phyloP scores from a whole-genome alignment of 2,113 vertebrate species.

The Cervus canadensis region DNA sequence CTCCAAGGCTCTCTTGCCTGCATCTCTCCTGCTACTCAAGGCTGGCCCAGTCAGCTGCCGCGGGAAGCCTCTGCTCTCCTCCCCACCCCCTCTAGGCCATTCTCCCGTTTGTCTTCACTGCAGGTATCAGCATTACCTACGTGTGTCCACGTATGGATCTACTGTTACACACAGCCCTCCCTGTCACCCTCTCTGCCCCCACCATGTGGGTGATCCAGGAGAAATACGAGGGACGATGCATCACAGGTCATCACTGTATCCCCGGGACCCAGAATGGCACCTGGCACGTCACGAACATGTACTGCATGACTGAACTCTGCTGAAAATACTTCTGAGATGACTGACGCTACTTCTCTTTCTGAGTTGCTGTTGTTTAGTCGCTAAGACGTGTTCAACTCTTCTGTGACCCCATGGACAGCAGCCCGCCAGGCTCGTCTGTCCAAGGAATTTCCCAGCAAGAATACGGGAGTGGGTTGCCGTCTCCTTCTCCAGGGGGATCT shows the following conservation, averaged over 20 bases:
- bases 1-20: not conserved
- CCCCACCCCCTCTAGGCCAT: not conserved
- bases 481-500: not conserved
- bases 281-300: not conserved
- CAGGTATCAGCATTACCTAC: fast-evolving
- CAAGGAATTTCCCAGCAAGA: not conserved
- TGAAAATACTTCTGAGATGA: not conserved
- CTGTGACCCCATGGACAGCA: not conserved
- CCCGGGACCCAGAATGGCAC: not conserved
- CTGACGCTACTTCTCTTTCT: not conserved
- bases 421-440: not conserved
- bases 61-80: not conserved
- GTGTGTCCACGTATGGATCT: fast-evolving
- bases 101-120: not conserved
- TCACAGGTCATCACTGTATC: not conserved
- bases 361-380: not conserved
- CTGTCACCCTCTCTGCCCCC: too few species aligned
- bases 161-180: not conserved
- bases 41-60: not conserved
- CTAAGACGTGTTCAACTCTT: not conserved
- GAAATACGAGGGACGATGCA: not conserved
- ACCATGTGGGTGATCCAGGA: not conserved
- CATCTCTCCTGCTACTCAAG: not conserved
- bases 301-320: not conserved
- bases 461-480: not conserved